phyloP scores from a whole-genome alignment of 2,113 vertebrate species.

The Romanogobio albipinnatus region DNA sequence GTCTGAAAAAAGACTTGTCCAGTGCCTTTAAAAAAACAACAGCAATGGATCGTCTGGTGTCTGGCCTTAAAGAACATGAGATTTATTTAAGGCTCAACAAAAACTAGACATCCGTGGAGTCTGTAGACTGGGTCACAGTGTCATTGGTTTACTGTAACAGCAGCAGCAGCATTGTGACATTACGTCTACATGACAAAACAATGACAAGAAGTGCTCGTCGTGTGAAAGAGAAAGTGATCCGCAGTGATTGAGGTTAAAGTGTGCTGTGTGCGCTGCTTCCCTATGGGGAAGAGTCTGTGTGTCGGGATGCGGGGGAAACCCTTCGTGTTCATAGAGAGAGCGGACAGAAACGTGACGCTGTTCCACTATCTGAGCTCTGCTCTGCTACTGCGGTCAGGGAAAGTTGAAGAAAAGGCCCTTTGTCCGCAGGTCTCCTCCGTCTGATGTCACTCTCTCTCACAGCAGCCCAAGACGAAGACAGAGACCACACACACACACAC shows the following conservation, averaged over 20 bases:
- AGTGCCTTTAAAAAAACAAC: not conserved
- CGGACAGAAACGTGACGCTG: not conserved
- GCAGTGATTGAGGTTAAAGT: not conserved
- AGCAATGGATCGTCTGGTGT: not conserved
- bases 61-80: not conserved
- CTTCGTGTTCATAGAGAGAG: slow-evolving; percentile 52
- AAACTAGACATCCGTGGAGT: not conserved
- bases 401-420: slow-evolving; percentile 16
- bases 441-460: not conserved
- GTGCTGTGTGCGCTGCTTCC: slow-evolving; percentile 26
- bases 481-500: not conserved
- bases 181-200: not conserved
- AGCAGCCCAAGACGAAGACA: no score
- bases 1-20: not conserved
- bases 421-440: not conserved
- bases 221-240: slow-evolving; percentile 2
- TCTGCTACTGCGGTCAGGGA: not conserved
- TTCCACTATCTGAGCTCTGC: not conserved
- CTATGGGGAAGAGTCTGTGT: slow-evolving; percentile 49
- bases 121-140: not conserved
- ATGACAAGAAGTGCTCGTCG: not conserved
- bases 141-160: not conserved
- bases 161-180: not conserved
- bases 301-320: slow-evolving; percentile 49
- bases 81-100: not conserved